Base-by-base conservation (phyloP, 2,113 vertebrate species). In the Uria aalge region DNA sequence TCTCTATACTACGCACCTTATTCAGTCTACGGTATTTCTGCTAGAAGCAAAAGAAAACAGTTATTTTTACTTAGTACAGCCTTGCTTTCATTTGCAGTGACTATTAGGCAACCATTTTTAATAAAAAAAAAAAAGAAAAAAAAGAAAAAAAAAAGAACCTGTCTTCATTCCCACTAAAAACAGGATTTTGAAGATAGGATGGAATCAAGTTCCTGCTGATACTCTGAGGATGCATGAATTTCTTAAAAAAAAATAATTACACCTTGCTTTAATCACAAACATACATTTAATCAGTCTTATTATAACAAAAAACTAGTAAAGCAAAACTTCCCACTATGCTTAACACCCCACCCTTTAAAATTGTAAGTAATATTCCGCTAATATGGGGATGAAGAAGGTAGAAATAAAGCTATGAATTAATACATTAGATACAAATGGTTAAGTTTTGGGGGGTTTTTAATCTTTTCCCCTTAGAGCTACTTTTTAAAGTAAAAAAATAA, bases 11-110 rank as follows among this genome's bases (percentile, higher is more conserved):
- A 95, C 78, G 87, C 95, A 97, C 95, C 96, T 97, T 96, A 96
- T 95, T 94, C 94, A 96, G 96, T 93, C 96, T 97, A 96, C 82
- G 81, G 87, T 96, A 96, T 96, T 97, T 96, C 92, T 96, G 94
- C 92, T 93, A 96, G 90, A 97, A 96, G 94, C 94, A 96, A 94
- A 93, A 95, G 91, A 94, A 95, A 90, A 95, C 77, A 93, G 86
- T 94, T 95, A 95, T 94, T 95, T 96, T 94, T 87, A 97, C 95
- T 91, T 95, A 91, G 80, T 89, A 91, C 79, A 96, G 89, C 91
- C 77, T 97, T 20, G 1, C 94, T 97, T 97, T 91, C 91, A 95
- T 90, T 86, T 62, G 92, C 92, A 97, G 92, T 95, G 95, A 95
- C 93, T 96, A 90, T 89, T 3, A 95, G 94, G 92, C 89, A 97